Percentiles rank a stretch among this genome's conserved stretches.
These are phyloP conservation scores for Neomorphus geoffroyi DNA, from an alignment of 2,797 vertebrate genomes.

Conservation along the genomic window DNA sequence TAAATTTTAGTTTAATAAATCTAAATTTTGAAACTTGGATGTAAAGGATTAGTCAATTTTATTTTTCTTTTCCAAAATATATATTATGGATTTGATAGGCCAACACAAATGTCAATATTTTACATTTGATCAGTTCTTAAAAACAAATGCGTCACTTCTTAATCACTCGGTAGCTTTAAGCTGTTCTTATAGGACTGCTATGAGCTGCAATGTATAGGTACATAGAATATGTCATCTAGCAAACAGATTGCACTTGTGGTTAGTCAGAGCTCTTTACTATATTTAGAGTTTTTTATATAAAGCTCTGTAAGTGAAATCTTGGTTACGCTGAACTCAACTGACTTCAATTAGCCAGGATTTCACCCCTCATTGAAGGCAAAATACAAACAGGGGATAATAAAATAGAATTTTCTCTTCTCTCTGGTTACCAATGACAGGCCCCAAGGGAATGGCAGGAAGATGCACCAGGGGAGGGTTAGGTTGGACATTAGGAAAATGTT, in stretches of 20 bases:
- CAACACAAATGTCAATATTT: neutral
- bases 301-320: neutral
- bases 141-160: neutral
- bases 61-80: neutral
- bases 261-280: constrained; percentile 24
- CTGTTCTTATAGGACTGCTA: neutral
- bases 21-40: neutral
- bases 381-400: neutral
- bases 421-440: too few relatives aligned
- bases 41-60: neutral
- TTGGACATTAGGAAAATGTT: too few relatives aligned
- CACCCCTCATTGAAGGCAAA: neutral
- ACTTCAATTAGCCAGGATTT: neutral
- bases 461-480: too few relatives aligned
- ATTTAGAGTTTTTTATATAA: neutral
- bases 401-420: neutral
- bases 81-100: neutral
- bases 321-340: neutral
- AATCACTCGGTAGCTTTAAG: neutral
- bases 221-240: neutral
- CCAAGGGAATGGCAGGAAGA: too few relatives aligned
- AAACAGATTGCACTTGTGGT: constrained; percentile 39
- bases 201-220: neutral
- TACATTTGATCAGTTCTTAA: constrained; percentile 12
- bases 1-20: constrained; percentile 1